These are phyloP conservation scores for Rhodinocichla rosea DNA, from an alignment of 2,113 vertebrate genomes.

Conservation along the genomic window DNA sequence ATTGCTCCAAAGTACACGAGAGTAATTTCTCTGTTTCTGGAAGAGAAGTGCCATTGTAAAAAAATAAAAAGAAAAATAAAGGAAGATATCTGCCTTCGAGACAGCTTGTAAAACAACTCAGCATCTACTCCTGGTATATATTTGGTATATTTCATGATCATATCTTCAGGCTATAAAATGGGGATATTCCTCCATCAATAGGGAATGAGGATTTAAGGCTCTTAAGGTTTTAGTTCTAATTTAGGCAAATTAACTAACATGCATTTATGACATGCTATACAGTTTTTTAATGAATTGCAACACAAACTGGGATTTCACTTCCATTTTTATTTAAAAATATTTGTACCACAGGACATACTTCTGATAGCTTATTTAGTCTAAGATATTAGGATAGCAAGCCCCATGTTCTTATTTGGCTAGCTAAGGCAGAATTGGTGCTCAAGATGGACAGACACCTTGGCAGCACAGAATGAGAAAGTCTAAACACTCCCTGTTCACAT, in stretches of 20 bases:
- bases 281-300: neutral
- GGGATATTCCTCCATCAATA: neutral
- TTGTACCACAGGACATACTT: neutral
- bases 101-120: neutral
- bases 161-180: neutral
- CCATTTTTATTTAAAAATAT: neutral
- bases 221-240: neutral
- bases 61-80: neutral
- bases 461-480: neutral
- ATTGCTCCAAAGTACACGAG: fast-evolving
- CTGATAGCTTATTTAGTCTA: neutral
- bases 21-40: neutral
- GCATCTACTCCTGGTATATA: neutral
- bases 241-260: neutral
- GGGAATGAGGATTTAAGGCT: neutral
- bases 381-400: neutral
- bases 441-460: neutral
- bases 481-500: neutral
- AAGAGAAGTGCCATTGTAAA: neutral
- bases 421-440: neutral
- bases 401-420: neutral
- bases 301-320: neutral
- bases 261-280: neutral
- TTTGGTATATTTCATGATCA: neutral
- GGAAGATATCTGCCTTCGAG: neutral